These are phyloP conservation scores for Crocuta crocuta DNA, from an alignment of 2,113 vertebrate genomes.

Conservation along the genomic window DNA sequence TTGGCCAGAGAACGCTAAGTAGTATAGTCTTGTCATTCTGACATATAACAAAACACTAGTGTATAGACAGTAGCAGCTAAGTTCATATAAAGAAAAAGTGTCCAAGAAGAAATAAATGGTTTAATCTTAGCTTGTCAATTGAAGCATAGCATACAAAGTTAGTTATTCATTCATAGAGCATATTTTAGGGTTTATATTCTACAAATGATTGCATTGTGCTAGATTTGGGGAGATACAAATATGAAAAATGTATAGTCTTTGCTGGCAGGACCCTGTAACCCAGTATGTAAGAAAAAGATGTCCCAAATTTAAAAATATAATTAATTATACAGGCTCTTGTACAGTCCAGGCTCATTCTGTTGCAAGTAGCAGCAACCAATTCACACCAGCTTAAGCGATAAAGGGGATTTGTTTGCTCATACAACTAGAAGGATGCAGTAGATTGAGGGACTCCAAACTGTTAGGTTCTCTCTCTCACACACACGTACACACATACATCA, in stretches of 20 bases:
- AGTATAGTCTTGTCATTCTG: background rate
- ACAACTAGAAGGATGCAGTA: background rate
- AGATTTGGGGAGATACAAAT: background rate
- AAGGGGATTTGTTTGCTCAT: background rate
- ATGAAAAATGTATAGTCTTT: background rate
- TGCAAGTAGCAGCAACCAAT: background rate
- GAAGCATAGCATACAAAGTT: background rate
- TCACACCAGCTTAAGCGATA: background rate
- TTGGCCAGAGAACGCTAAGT: background rate
- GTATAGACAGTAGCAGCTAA: background rate
- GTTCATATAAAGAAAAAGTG: background rate
- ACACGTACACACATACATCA: background rate
- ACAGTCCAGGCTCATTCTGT: background rate
- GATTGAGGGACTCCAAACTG: background rate
- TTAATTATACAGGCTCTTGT: background rate
- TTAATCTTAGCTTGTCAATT: background rate
- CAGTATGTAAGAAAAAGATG: background rate
- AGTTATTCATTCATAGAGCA: background rate
- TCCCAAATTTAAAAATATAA: background rate
- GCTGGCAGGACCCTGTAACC: background rate
- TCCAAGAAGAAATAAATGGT: background rate
- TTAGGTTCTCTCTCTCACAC: background rate
- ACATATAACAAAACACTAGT: background rate
- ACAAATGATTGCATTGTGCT: background rate
- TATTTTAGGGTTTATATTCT: background rate